Conservation (phyloP, 2,888 invertebrate genomes). For the Rhagium mordax region DNA sequence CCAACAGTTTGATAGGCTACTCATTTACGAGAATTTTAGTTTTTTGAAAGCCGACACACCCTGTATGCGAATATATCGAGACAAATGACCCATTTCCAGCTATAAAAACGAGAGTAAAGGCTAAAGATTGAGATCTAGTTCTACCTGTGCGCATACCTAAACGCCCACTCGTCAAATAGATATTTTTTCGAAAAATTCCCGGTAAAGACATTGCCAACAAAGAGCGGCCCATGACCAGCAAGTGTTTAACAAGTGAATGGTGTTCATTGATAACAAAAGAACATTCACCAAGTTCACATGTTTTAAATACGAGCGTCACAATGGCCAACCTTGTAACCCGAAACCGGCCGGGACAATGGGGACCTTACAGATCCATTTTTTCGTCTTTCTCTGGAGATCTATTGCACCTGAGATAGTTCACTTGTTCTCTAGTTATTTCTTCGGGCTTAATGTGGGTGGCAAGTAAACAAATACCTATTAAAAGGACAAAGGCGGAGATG, state of each 20-base stretch:
- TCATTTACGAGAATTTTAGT: too few species aligned
- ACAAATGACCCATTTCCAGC: slow-evolving; percentile 9
- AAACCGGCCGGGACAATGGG: slow-evolving; percentile 54
- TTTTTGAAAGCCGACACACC: too few species aligned
- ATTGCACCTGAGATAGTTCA: slow-evolving; percentile 62
- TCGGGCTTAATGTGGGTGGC: slow-evolving; percentile 49
- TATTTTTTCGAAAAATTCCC: slow-evolving; percentile 47
- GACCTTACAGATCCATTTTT: slow-evolving; percentile 21
- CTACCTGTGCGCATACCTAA: slow-evolving; percentile 25
- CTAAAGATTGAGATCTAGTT: slow-evolving; percentile 26
- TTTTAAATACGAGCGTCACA: slow-evolving; percentile 61
- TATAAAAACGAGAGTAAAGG: slow-evolving; percentile 26
- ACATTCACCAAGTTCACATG: slow-evolving; percentile 60
- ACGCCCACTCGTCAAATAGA: slow-evolving; percentile 43
- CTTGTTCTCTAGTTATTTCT: slow-evolving; percentile 57
- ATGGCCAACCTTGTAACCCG: slow-evolving; percentile 65
- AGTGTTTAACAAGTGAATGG: slow-evolving; percentile 63
- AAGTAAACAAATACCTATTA: slow-evolving; percentile 29
- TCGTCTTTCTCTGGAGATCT: slow-evolving; percentile 26
- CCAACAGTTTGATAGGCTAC: too few species aligned
- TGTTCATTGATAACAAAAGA: slow-evolving; percentile 63
- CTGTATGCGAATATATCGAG: neutral
- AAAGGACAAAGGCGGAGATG: slow-evolving; percentile 27
- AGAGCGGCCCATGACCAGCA: slow-evolving; percentile 44
- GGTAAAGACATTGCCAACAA: slow-evolving; percentile 53